Percentiles rank a stretch among this genome's conserved stretches.
phyloP scores from a whole-genome alignment of 2,888 invertebrate genomes.

The Drosophila gaucha region DNA sequence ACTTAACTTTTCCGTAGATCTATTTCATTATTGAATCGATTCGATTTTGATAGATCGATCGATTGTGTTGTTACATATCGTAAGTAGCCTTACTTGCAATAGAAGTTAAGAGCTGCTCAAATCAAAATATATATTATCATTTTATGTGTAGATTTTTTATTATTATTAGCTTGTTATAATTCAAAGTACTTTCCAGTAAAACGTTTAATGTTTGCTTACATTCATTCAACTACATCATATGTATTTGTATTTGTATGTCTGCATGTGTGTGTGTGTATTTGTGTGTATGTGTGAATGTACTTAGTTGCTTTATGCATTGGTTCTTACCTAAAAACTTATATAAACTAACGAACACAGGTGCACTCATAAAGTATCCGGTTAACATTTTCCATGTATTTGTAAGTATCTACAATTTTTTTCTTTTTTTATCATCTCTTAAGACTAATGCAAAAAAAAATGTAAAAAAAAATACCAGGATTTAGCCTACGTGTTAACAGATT shows the following conservation, averaged over 20 bases:
- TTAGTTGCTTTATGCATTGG: conserved; percentile 31
- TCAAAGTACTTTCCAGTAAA: conserved; percentile 39
- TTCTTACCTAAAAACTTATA: conserved; percentile 47
- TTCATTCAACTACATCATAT: conserved; percentile 34
- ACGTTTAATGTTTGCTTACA: conserved; percentile 29
- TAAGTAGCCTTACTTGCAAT: conserved; percentile 2
- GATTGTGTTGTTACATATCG: not conserved
- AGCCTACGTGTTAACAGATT: conserved; percentile 49
- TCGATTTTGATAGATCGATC: not conserved
- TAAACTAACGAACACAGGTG: conserved; percentile 80
- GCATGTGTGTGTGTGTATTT: not conserved
- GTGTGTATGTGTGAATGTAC: conserved; percentile 11
- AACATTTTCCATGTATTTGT: conserved; percentile 51
- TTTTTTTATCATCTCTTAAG: conserved; percentile 33
- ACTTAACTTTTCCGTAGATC: not conserved
- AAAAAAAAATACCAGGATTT: conserved; percentile 31
- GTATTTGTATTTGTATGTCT: not conserved
- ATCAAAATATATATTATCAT: conserved; percentile 58
- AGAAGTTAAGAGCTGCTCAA: conserved; percentile 37
- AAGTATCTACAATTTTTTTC: conserved; percentile 45
- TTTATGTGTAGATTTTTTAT: conserved; percentile 66
- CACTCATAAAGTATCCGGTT: conserved; percentile 79
- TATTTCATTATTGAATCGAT: not conserved
- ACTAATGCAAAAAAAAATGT: conserved; percentile 25
- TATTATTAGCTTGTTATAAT: conserved; percentile 61